phyloP scores from a whole-genome alignment of 2,888 invertebrate genomes.

The Phortica okadai region DNA sequence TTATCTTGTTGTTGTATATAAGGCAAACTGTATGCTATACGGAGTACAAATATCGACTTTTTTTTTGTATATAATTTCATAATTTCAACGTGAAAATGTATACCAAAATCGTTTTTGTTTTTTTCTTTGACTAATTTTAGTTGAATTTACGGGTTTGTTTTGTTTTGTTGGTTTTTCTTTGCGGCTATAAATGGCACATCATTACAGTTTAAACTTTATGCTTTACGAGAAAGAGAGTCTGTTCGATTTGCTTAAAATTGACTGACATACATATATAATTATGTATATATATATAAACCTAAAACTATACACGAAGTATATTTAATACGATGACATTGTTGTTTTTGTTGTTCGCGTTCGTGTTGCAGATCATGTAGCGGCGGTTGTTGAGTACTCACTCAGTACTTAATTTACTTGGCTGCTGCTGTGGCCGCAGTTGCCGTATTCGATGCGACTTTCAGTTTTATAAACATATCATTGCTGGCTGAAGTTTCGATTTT shows the following conservation, averaged over 20 bases:
- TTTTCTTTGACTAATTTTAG: conserved; percentile 31
- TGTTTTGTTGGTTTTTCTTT: conserved; percentile 9
- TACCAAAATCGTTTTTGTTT: conserved; percentile 35
- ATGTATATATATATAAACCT: conserved; percentile 49
- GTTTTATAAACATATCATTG: conserved; percentile 73
- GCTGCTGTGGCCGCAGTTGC: conserved; percentile 62
- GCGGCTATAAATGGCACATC: conserved; percentile 27
- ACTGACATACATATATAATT: conserved; percentile 52
- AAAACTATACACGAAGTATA: conserved; percentile 24
- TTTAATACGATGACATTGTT: conserved; percentile 9
- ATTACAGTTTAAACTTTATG: conserved; percentile 33
- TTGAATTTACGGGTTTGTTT: conserved; percentile 3
- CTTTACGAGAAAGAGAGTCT: conserved; percentile 50
- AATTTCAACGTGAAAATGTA: conserved; percentile 5
- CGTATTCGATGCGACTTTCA: conserved; percentile 70
- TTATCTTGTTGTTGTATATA: conserved; percentile 60
- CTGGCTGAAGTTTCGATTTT: conserved; percentile 62
- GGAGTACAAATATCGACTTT: conserved; percentile 62
- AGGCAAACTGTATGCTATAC: conserved; percentile 64
- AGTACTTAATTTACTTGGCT: conserved; percentile 41
- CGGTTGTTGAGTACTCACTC: conserved; percentile 21
- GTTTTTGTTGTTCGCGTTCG: conserved; percentile 26
- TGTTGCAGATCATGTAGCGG: conserved; percentile 9
- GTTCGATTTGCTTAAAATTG: conserved; percentile 60
- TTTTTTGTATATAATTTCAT: conserved; percentile 37